Evolutionary conservation across 2,888 invertebrate genomes (phyloP).

Genomic region (Acronicta psi): DNA sequence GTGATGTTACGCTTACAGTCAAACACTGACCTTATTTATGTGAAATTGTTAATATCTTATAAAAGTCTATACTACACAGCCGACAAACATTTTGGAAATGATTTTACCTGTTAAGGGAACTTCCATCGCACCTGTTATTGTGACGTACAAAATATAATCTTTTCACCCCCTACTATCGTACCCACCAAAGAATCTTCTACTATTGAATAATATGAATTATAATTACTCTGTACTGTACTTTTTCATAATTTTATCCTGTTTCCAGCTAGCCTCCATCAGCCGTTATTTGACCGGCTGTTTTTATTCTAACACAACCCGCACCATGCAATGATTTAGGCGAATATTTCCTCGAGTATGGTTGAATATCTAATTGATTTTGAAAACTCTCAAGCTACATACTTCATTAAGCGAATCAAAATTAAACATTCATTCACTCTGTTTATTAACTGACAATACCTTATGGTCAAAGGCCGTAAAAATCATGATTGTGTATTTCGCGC

Average conservation of each 20-base stretch:
- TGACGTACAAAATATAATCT: background rate
- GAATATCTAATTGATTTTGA: no score
- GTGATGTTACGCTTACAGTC: conserved; percentile 51
- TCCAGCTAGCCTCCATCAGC: background rate
- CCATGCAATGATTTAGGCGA: background rate
- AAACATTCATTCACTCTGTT: no score
- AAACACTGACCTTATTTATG: conserved; percentile 24
- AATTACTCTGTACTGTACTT: conserved; percentile 11
- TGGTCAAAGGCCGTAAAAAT: no score
- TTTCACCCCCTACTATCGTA: conserved; percentile 14
- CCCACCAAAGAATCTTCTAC: background rate
- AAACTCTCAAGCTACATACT: no score
- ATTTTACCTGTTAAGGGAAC: conserved; percentile 11
- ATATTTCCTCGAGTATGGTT: background rate
- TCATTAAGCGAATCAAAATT: no score
- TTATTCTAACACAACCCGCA: background rate
- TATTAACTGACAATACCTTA: no score
- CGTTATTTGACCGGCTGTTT: background rate
- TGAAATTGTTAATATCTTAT: conserved; percentile 25
- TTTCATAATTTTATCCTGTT: background rate
- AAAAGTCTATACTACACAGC: conserved; percentile 61
- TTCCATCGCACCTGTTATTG: background rate
- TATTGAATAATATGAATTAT: background rate
- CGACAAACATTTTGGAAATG: conserved; percentile 57
- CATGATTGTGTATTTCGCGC: no score